Conservation (phyloP, 2,888 invertebrate species). For the Trichacis sp. region DNA sequence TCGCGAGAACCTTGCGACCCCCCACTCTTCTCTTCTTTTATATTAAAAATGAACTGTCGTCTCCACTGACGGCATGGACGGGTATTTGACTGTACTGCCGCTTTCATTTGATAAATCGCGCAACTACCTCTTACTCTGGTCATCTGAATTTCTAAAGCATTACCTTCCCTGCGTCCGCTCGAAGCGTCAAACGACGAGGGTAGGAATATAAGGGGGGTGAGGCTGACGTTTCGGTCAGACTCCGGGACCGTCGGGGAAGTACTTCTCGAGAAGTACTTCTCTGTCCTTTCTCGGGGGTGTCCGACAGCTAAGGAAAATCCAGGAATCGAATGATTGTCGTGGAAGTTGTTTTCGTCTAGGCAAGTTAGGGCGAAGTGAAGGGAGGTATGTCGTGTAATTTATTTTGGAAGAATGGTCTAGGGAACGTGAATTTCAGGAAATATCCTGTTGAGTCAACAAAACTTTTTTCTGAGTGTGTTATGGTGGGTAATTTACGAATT, state of each 20-base stretch:
- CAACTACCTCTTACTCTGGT: slow-evolving; percentile 61
- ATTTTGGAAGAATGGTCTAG: no score
- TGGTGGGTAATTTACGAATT: no score
- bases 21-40: slow-evolving; percentile 54
- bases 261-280: slow-evolving; percentile 28
- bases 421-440: no score
- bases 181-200: slow-evolving; percentile 34
- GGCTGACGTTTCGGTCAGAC: slow-evolving; percentile 5
- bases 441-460: no score
- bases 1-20: slow-evolving; percentile 31
- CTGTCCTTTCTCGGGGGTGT: slow-evolving; percentile 8
- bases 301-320: no score
- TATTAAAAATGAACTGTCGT: slow-evolving; percentile 70
- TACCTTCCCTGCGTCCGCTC: slow-evolving; percentile 51
- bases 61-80: slow-evolving; percentile 66
- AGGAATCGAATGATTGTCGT: no score
- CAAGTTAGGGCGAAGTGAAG: no score
- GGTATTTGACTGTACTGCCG: slow-evolving; percentile 66
- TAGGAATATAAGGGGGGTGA: slow-evolving; percentile 11
- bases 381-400: no score
- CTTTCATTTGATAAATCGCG: slow-evolving; percentile 66
- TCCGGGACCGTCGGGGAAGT: slow-evolving; percentile 18
- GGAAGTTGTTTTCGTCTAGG: no score
- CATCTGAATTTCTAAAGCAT: slow-evolving; percentile 69
- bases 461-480: no score